These are phyloP conservation scores for Sitta europaea DNA, from an alignment of 2,113 vertebrate species.

Conservation along the genomic window DNA sequence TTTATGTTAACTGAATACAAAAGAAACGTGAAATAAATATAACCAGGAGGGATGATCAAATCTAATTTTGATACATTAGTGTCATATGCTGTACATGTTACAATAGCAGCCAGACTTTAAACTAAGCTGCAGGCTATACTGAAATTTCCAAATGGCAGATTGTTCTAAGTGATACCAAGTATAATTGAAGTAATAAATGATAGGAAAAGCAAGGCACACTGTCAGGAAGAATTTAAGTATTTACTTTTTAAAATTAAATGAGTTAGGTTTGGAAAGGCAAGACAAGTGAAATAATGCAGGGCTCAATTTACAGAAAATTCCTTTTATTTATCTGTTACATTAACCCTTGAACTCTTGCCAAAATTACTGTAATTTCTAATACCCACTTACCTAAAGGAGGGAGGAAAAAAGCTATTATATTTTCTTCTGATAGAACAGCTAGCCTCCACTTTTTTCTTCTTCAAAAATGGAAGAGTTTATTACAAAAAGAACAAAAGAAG, in stretches of 20 bases:
- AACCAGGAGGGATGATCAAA: conserved; percentile 88
- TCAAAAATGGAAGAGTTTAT: conserved; percentile 22
- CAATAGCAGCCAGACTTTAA: conserved; percentile 82
- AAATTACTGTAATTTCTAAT: conserved; percentile 80
- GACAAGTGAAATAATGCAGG: conserved; percentile 84
- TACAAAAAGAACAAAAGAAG: conserved; percentile 25
- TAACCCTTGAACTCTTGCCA: conserved; percentile 85
- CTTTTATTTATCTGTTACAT: conserved; percentile 85
- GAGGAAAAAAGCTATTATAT: conserved; percentile 45
- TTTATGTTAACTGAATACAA: conserved; percentile 91
- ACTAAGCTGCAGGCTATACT: conserved; percentile 81
- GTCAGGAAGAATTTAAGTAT: conserved; percentile 85
- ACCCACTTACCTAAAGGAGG: conserved; percentile 72
- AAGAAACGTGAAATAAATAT: conserved; percentile 95
- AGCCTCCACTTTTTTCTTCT: conserved; percentile 35
- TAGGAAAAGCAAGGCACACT: conserved; percentile 82
- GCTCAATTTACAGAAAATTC: conserved; percentile 84
- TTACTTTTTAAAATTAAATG: conserved; percentile 86
- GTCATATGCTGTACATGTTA: conserved; percentile 87
- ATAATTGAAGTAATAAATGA: conserved; percentile 85
- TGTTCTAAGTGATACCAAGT: conserved; percentile 81
- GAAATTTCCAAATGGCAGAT: conserved; percentile 83
- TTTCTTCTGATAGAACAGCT: conserved; percentile 51
- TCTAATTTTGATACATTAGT: conserved; percentile 97
- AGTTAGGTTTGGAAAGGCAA: conserved; percentile 79